Evolutionary conservation across 1,140 invertebrate species (phyloP).

Genomic region (Pissodes strobi): DNA sequence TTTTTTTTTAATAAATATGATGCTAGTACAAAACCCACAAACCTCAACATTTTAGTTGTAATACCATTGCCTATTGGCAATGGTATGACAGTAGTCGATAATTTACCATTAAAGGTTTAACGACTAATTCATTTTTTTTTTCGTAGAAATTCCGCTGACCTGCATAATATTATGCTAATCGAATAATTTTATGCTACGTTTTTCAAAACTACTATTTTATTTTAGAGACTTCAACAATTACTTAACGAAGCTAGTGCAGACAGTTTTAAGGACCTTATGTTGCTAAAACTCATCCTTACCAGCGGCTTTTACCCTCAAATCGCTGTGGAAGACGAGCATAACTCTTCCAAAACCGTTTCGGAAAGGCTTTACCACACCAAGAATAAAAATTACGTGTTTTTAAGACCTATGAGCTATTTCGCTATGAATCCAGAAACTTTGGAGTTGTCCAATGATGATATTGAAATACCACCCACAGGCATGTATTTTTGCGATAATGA

Average conservation of each 20-base stretch:
- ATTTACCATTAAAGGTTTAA: too few relatives aligned
- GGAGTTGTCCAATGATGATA: conserved; percentile 76
- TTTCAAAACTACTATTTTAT: too few relatives aligned
- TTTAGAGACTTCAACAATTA: conserved; percentile 60
- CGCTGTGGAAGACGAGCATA: conserved; percentile 89
- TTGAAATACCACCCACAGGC: conserved; percentile 63
- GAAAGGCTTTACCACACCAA: conserved; percentile 94
- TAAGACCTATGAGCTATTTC: conserved; percentile 91
- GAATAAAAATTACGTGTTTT: conserved; percentile 85
- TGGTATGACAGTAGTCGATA: too few relatives aligned
- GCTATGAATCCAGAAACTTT: conserved; percentile 80
- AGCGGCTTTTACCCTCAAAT: conserved; percentile 94
- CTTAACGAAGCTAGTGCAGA: conserved; percentile 72
- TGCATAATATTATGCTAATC: too few relatives aligned
- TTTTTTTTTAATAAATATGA: too few relatives aligned
- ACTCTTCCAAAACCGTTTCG: conserved; percentile 85
- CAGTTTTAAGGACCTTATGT: conserved; percentile 81
- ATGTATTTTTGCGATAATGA: not conserved
- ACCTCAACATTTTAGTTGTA: too few relatives aligned
- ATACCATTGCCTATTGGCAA: too few relatives aligned
- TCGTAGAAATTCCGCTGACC: too few relatives aligned
- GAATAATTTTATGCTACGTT: too few relatives aligned
- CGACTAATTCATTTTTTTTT: too few relatives aligned
- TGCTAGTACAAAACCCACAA: too few relatives aligned
- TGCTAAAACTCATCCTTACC: conserved; percentile 87